Evolutionary conservation across 2,888 invertebrate species (phyloP), one percentile per base, ranked within the genome.

Genomic region (Graphium colonna): DNA sequence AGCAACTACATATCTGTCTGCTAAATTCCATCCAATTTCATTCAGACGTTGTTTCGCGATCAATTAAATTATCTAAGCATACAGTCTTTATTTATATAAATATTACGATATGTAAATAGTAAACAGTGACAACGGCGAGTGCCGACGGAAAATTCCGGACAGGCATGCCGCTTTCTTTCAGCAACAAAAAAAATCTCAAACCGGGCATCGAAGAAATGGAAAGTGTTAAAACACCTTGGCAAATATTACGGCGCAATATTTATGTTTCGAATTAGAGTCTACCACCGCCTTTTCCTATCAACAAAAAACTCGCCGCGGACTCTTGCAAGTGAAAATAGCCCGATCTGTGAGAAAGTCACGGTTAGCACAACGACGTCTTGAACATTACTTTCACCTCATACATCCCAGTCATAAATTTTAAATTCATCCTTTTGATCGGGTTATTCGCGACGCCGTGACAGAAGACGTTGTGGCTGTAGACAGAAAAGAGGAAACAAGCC

Each of bases 271-370:
- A 46, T 40, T 40, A 52, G 39, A 40, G 16, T 28, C 31, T 40
- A 33, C n/a, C n/a, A n/a, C n/a, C 10, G 33, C 21, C 21, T 38
- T 41, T 47, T 21, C 12, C 26, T 43, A 28, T 8, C 17, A 28
- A 43, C 18, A 48, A 52, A 42, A 52, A 42, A 40, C 9, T 26
- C n/a, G 45, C 26, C 18, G 26, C 28, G 31, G 18, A 10, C 13
- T 39, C 31, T 16, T 48, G 13, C 5, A 52, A 47, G 47, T 47
- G 47, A 52, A 52, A 47, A 47, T 43, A 39, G 13, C 41, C 45
- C 38, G 28, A 40, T 51, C 38, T 47, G 17, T 43, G 53, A 44
- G 53, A 54, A 50, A 50, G 45, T 17, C 8, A 36, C 33, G 40
- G 50, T 36, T 26, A 16, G 17, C 26, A 44, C 21, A 15, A 13